Percentiles rank a stretch among this genome's conserved stretches.
Evolutionary conservation across 1,140 invertebrate genomes (phyloP).

Genomic region (Galendromus occidentalis): DNA sequence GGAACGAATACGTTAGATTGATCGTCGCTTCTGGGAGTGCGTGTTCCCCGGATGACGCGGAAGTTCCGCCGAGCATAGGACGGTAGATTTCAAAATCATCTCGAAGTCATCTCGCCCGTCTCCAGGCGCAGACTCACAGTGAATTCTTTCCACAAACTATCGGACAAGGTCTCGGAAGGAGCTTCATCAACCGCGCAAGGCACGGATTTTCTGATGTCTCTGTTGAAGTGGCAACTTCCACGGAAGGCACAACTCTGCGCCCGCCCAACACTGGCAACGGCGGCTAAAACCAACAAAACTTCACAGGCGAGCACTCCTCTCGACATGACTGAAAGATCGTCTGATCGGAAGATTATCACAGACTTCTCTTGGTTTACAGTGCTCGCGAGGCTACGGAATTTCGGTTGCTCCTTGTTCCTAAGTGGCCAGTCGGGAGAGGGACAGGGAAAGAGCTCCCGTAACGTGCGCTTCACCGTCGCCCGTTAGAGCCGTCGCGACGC

Average conservation of each 20-base stretch:
- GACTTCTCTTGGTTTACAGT: too few species aligned
- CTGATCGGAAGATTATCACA: too few species aligned
- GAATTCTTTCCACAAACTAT: background rate
- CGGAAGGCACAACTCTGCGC: background rate
- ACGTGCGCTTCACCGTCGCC: too few species aligned
- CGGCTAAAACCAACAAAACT: background rate
- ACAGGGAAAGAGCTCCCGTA: too few species aligned
- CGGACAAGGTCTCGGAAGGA: background rate
- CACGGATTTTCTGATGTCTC: background rate
- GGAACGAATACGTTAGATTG: background rate
- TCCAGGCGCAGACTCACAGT: background rate
- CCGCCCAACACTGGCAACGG: background rate
- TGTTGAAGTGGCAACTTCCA: background rate
- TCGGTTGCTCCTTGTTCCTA: too few species aligned
- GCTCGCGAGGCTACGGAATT: too few species aligned
- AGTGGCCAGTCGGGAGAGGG: too few species aligned
- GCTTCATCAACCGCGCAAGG: background rate
- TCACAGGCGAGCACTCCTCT: too few species aligned
- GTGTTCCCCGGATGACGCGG: background rate
- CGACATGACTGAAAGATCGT: too few species aligned
- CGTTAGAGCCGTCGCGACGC: too few species aligned
- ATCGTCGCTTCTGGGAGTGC: background rate
- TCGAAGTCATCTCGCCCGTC: background rate
- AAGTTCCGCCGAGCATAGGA: background rate
- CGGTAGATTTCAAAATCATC: background rate